phyloP scores from a whole-genome alignment of 2,113 vertebrate species.

The Aegotheles bennettii region DNA sequence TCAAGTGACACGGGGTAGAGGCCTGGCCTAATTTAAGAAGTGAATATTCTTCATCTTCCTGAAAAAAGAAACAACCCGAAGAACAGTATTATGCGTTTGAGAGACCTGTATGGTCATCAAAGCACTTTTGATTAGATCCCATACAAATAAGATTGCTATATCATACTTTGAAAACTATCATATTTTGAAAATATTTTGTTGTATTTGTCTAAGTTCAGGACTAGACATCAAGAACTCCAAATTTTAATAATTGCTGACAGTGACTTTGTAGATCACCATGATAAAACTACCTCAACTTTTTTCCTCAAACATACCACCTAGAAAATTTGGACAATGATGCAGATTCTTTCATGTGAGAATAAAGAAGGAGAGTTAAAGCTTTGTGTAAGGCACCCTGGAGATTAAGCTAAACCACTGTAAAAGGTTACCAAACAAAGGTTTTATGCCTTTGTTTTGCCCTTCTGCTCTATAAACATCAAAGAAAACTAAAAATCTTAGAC shows the following conservation, averaged over 20 bases:
- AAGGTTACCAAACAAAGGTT: neutral
- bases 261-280: neutral
- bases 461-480: neutral
- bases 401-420: neutral
- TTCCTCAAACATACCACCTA: neutral
- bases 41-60: neutral
- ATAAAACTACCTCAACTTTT: neutral
- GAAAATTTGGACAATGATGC: neutral
- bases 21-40: neutral
- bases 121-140: neutral
- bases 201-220: neutral
- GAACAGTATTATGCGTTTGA: neutral
- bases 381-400: neutral
- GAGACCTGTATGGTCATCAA: neutral
- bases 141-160: neutral
- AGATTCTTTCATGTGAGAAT: neutral
- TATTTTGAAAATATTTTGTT: neutral
- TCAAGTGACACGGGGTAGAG: neutral
- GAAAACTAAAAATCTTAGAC: neutral
- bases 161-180: neutral
- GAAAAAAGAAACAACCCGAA: neutral
- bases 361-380: neutral
- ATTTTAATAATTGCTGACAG: neutral
- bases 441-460: too few species aligned
- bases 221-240: neutral